A percentile compares a stretch with the other conserved stretches of the same genome.
Conservation (phyloP, 2,113 vertebrate species). For the Hydrolagus affinis region DNA sequence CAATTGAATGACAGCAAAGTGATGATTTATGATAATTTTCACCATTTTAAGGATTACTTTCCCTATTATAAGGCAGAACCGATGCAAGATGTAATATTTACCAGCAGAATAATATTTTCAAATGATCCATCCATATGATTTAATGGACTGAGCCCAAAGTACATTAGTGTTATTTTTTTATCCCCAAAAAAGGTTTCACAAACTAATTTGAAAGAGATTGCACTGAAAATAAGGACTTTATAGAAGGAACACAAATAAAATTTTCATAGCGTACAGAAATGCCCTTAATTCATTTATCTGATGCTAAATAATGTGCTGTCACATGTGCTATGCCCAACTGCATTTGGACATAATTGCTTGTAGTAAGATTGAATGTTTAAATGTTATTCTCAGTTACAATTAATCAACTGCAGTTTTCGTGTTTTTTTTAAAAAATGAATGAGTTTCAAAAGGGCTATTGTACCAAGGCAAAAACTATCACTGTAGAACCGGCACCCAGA, state of each 20-base stretch:
- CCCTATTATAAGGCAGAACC: neutral
- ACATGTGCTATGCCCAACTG: constrained; percentile 24
- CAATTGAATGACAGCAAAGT: neutral
- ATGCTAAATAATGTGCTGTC: constrained; percentile 29
- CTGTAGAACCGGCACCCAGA: neutral
- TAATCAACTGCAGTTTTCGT: constrained; percentile 25
- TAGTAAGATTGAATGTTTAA: constrained; percentile 31
- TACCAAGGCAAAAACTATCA: neutral
- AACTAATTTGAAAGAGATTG: constrained; percentile 23
- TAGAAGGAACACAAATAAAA: constrained; percentile 13
- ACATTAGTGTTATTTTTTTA: constrained; percentile 12
- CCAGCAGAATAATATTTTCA: neutral
- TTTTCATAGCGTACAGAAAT: neutral
- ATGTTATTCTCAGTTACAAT: constrained; percentile 29
- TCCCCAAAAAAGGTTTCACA: constrained; percentile 10
- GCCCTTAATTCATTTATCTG: constrained; percentile 28
- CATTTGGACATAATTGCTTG: constrained; percentile 30
- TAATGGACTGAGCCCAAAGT: neutral
- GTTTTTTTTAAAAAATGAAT: neutral
- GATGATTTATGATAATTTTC: neutral
- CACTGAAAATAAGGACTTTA: neutral
- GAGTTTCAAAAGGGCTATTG: neutral
- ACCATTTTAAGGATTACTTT: neutral
- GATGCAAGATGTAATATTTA: constrained; percentile 4
- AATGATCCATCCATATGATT: neutral